These are phyloP conservation scores for Rhabdophis nuchalis DNA, from an alignment of 2,797 vertebrate genomes.

Conservation along the genomic window DNA sequence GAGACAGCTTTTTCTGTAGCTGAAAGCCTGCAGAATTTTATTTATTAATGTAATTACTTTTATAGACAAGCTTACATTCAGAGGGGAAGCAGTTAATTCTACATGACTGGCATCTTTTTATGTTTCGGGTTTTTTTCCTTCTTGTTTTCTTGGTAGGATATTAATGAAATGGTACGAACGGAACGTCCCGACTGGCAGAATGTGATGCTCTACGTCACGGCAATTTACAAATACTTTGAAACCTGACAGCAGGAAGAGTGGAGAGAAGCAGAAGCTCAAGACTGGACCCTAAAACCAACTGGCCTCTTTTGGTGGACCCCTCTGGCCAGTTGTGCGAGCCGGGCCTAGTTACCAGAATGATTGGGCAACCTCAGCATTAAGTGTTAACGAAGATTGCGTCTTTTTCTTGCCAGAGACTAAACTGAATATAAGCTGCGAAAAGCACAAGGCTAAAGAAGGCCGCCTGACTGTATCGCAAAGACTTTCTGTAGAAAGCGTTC, in stretches of 20 bases:
- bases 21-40: background rate
- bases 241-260: slow-evolving; percentile 76
- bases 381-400: background rate
- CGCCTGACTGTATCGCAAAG: slow-evolving; percentile 36
- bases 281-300: slow-evolving; percentile 42
- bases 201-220: slow-evolving; percentile 96
- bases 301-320: slow-evolving; percentile 41
- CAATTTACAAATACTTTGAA: slow-evolving; percentile 99
- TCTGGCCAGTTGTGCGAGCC: slow-evolving; percentile 46
- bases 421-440: slow-evolving; percentile 29
- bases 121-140: background rate
- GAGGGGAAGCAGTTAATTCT: background rate
- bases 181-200: slow-evolving; percentile 96
- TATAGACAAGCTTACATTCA: background rate
- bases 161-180: slow-evolving; percentile 92
- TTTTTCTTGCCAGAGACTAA: slow-evolving; percentile 23
- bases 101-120: background rate
- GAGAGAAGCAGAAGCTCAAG: slow-evolving; percentile 34
- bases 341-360: slow-evolving; percentile 40
- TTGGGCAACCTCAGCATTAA: slow-evolving; percentile 1
- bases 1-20: background rate
- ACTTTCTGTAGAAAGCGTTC: slow-evolving; percentile 32
- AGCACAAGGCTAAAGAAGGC: slow-evolving; percentile 34
- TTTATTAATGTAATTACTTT: background rate
- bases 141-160: slow-evolving; percentile 79